Base-by-base conservation (phyloP, 2,113 vertebrate genomes). In the Gavia stellata region DNA sequence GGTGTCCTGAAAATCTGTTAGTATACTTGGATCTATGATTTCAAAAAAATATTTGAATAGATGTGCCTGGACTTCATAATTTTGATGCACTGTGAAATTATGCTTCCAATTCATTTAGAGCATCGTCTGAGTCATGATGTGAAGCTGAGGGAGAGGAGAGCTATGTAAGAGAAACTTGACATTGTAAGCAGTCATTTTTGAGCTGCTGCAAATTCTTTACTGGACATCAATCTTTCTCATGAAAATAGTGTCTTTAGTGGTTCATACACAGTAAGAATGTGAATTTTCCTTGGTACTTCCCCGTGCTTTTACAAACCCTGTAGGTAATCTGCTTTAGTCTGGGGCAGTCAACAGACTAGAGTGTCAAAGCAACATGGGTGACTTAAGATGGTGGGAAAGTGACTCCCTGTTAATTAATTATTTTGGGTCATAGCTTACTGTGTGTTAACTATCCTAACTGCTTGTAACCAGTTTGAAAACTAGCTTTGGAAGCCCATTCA, bases 401-500 rank as follows among this genome's bases (percentile, higher is more conserved):
- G 44, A 45, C 33, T 89, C 33, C 26, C 9, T 34, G 15, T 63
- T 74, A 68, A 49, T 49, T 42, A 77, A 40, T 81, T 87, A 58
- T 79, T 88, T 96, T 81, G 90, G 49, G 36, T 68, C 50, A 23
- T 89, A 52, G 49, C n/a, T 93, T 72, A 62, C 45, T 50, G 44
- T 86, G 47, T 67, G 53, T 83, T 96, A 95, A 56, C 44, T 89
- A 53, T 53, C 56, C 42, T 25, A 26, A 92, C 44, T 90, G 47
- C 79, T 86, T 95, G 71, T 83, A 84, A 52, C 49, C 4, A 4
- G 38, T 78, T 91, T 86, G 61, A 93, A 77, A 75, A 79, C 36
- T 86, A 38, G 44, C 86, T 95, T 77, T 92, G 72, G 80, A 93
- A 94, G 42, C 80, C 81, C 92, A 93, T 96, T 96, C 94, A 95